Evolutionary conservation across 2,113 vertebrate species (phyloP), one percentile per base, ranked within the genome.

Genomic region (Apistogramma diplotaenia): DNA sequence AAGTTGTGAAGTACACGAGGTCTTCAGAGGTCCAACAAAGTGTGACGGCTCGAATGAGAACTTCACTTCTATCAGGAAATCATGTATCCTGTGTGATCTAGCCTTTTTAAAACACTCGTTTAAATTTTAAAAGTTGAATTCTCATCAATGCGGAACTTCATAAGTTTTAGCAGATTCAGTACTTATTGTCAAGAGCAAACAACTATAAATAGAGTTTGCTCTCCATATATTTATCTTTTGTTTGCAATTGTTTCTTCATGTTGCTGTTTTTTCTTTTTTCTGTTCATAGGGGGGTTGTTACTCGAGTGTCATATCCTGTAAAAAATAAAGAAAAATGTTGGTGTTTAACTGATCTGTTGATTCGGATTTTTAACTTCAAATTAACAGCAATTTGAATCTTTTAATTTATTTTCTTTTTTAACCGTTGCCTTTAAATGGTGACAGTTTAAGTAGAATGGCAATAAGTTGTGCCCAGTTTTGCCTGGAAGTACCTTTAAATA

Each of bases 261-360:
- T 87, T 85, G 25, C 53, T 15, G 10, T 19, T 67, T 46, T 62
- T 77, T 67, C 27, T 62, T 77, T 53, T 78, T 70, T 76, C 59
- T 80, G n/a, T 87, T 83, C 9, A 49, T 33, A 43, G 27, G 12
- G n/a, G n/a, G 76, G 74, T 83, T 94, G 91, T 86, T 87, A 84
- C 78, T 87, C 81, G 51, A 77, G 70, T 83, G 82, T 86, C n/a
- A 33, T 71, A 70, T 87, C 46, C 55, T 74, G 33, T 78, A 65
- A 65, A 23, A 82, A 94, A 94, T 92, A 92, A 93, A 94, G 76
- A 78, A 43, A 57, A 79, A 56, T 57, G 43, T 40, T 61, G 46
- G 54, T 23, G 61, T 83, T 40, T 70, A 18, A n/a, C 16, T 3
- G 9, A 19, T 49, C 19, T 70, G 12, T 29, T 70, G 27, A 70